A percentile compares a stretch with the other conserved stretches of the same genome.
Evolutionary conservation across 2,113 vertebrate species (phyloP).

Genomic region (Camelus dromedarius): DNA sequence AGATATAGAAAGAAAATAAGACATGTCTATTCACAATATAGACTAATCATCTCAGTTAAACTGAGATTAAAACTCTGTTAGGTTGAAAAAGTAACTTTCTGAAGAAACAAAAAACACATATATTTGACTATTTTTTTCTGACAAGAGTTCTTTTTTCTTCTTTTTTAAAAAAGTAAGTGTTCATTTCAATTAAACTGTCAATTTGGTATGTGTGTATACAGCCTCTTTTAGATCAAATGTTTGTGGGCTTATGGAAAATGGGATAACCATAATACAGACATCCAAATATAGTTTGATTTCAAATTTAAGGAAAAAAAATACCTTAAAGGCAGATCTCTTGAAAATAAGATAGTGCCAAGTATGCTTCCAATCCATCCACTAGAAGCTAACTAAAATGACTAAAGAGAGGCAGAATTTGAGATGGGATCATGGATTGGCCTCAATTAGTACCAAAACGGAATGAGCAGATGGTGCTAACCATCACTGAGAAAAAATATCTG

Average conservation of each 20-base stretch:
- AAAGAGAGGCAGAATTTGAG: not conserved
- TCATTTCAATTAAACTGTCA: not conserved
- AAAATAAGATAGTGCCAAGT: not conserved
- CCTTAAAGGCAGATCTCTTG: not conserved
- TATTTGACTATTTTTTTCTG: not conserved
- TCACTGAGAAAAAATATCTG: not conserved
- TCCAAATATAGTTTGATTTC: not conserved
- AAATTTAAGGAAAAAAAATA: not conserved
- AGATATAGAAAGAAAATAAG: not conserved
- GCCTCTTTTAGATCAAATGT: not conserved
- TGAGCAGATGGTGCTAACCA: not conserved
- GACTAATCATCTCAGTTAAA: not conserved
- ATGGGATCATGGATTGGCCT: not conserved
- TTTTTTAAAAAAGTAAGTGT: not conserved
- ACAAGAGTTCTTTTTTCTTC: not conserved
- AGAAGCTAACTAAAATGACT: not conserved
- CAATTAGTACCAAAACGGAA: not conserved
- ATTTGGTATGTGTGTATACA: not conserved
- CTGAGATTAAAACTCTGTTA: not conserved
- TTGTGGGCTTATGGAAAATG: not conserved
- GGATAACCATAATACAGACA: not conserved
- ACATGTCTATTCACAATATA: not conserved
- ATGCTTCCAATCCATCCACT: not conserved
- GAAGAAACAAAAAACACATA: not conserved
- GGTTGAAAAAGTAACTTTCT: not conserved